Evolutionary conservation across 2,113 vertebrate genomes (phyloP).

Genomic region (Castor canadensis): DNA sequence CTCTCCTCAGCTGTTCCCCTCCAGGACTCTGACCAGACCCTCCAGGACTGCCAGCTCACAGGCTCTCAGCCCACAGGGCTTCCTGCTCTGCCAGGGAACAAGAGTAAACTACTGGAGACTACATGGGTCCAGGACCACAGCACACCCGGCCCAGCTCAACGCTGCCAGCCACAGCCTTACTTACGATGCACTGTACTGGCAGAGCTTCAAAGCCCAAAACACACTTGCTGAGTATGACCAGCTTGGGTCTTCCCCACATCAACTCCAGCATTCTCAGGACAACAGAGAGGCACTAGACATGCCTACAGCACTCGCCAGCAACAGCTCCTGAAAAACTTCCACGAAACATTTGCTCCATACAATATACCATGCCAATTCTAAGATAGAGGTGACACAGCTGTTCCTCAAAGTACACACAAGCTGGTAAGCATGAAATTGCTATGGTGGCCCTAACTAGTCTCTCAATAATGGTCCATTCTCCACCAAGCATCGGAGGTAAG

Average conservation of each 20-base stretch:
- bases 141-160: too few species aligned
- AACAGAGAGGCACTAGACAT: accelerated
- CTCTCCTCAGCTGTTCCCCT: too few species aligned
- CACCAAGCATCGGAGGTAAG: background rate
- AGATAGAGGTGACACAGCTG: background rate
- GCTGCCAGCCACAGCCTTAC: background rate
- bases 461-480: background rate
- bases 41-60: background rate
- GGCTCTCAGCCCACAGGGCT: background rate
- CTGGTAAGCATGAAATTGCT: too few species aligned
- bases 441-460: background rate
- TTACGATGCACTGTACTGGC: background rate
- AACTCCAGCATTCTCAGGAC: background rate
- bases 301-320: background rate
- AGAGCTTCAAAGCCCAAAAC: background rate
- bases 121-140: too few species aligned
- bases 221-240: background rate
- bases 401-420: background rate
- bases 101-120: too few species aligned
- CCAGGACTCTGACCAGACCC: background rate
- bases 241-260: background rate
- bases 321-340: background rate
- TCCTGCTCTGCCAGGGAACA: background rate
- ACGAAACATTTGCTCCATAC: background rate
- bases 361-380: background rate